A percentile compares a stretch with the other conserved stretches of the same genome.
These are phyloP conservation scores for Mermis nigrescens DNA, from an alignment of 2,888 invertebrate genomes.

Conservation along the genomic window DNA sequence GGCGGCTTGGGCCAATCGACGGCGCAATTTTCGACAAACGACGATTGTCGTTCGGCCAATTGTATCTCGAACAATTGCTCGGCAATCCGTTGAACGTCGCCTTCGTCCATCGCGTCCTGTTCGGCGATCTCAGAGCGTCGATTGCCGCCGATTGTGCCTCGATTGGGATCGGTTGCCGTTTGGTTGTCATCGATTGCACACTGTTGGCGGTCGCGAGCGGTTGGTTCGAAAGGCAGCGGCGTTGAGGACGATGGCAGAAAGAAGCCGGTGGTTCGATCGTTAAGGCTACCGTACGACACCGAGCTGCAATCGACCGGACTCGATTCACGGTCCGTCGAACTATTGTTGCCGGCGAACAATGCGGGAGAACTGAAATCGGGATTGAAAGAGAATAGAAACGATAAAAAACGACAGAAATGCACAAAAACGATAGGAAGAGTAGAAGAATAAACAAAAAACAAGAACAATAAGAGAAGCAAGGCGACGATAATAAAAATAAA, in stretches of 20 bases:
- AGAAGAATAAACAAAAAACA: too few relatives aligned
- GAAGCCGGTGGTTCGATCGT: background rate
- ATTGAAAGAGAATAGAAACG: background rate
- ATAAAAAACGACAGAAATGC: too few relatives aligned
- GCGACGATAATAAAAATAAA: too few relatives aligned
- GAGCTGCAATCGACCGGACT: slow-evolving; percentile 8
- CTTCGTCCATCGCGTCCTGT: background rate
- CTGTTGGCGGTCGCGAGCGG: too few relatives aligned
- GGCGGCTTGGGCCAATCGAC: background rate
- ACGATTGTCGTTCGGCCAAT: background rate
- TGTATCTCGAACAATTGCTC: background rate
- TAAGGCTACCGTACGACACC: slow-evolving; percentile 4
- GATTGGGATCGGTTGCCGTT: too few relatives aligned
- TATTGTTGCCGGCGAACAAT: background rate
- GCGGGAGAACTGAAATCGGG: slow-evolving; percentile 11
- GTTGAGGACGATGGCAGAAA: too few relatives aligned
- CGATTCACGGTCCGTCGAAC: background rate
- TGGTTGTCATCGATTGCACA: too few relatives aligned
- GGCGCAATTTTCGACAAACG: background rate
- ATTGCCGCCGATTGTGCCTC: too few relatives aligned
- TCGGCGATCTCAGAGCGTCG: too few relatives aligned
- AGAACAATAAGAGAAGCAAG: too few relatives aligned
- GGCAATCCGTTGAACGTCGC: background rate
- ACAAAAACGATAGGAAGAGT: too few relatives aligned
- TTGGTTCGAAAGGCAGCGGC: too few relatives aligned